These are phyloP conservation scores for Dryadula phaetusa DNA, from an alignment of 2,888 invertebrate genomes.

Conservation along the genomic window DNA sequence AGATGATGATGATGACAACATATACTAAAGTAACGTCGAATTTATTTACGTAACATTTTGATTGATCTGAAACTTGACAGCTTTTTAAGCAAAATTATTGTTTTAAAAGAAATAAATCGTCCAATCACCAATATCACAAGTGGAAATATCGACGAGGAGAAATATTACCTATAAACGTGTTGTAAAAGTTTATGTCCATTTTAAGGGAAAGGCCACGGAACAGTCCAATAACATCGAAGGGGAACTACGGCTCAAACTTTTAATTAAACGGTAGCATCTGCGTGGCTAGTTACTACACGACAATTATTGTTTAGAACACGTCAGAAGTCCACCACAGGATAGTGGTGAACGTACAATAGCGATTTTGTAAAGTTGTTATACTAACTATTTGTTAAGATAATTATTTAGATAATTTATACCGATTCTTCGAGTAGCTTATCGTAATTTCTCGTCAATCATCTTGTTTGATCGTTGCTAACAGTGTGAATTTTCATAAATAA, in stretches of 20 bases:
- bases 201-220: constrained; percentile 57
- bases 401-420: too few relatives aligned
- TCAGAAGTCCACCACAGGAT: constrained; percentile 1
- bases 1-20: too few relatives aligned
- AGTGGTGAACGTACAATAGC: neutral
- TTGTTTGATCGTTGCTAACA: too few relatives aligned
- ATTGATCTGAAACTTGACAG: neutral
- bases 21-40: too few relatives aligned
- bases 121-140: neutral
- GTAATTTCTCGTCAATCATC: too few relatives aligned
- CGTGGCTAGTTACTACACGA: constrained; percentile 63
- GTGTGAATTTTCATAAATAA: too few relatives aligned
- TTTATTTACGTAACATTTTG: neutral
- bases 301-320: constrained; percentile 62
- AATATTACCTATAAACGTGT: constrained; percentile 16
- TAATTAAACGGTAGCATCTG: constrained; percentile 81
- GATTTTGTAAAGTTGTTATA: neutral
- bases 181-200: constrained; percentile 62
- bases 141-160: neutral
- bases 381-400: neutral
- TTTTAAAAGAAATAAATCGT: neutral
- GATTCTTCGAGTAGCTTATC: too few relatives aligned
- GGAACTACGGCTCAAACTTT: constrained; percentile 76
- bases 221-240: constrained; percentile 73
- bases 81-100: neutral